Percentiles rank a stretch among this genome's conserved stretches.
Conservation (phyloP, 2,888 invertebrate species). For the Drosophila diplacantha region DNA sequence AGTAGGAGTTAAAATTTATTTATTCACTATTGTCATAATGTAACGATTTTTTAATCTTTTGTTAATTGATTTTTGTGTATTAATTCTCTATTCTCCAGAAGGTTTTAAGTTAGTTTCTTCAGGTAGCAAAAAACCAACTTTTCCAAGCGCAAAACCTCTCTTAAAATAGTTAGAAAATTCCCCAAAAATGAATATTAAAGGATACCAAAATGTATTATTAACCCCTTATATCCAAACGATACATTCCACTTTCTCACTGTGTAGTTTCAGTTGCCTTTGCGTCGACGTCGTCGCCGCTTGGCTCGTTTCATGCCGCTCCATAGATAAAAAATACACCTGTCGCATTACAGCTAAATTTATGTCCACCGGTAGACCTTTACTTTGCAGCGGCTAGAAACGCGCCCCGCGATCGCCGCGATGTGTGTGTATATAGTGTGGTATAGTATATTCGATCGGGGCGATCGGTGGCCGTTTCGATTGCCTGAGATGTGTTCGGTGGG, state of each 20-base stretch:
- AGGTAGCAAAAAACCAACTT: neutral
- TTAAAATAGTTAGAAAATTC: neutral
- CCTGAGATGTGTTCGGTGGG: constrained; percentile 65
- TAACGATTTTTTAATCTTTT: too few species aligned
- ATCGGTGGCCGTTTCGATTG: constrained; percentile 48
- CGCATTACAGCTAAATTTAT: constrained; percentile 77
- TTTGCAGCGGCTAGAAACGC: constrained; percentile 72
- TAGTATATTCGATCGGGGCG: constrained; percentile 65
- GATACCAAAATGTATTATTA: neutral
- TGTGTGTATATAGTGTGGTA: constrained; percentile 17
- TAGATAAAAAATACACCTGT: constrained; percentile 76
- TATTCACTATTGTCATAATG: too few species aligned
- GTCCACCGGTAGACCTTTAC: constrained; percentile 77
- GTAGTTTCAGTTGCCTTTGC: constrained; percentile 17
- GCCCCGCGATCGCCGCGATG: constrained; percentile 39
- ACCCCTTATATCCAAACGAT: neutral
- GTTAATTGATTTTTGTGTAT: too few species aligned
- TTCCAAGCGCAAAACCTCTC: neutral
- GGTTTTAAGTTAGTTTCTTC: neutral
- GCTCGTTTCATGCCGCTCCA: constrained; percentile 68
- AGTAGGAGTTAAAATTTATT: too few species aligned
- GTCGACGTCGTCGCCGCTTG: constrained; percentile 14
- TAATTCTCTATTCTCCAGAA: too few species aligned
- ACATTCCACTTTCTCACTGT: neutral
- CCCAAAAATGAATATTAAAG: neutral